Evolutionary conservation across 2,113 vertebrate species (phyloP), one percentile per base, ranked within the genome.

Genomic region (Phainopepla nitens): DNA sequence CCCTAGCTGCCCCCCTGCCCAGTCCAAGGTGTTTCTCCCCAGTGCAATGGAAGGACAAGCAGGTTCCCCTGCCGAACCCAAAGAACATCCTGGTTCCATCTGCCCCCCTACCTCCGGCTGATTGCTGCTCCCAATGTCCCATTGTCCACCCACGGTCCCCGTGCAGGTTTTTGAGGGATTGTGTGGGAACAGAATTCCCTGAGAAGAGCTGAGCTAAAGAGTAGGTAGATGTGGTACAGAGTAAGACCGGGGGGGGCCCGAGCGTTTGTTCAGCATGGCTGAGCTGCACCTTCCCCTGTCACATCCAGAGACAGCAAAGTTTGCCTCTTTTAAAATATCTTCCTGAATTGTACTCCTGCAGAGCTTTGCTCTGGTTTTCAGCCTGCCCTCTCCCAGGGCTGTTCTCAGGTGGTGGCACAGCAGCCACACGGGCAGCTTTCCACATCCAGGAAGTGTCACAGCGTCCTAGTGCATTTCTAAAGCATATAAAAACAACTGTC

Each of bases 1-100:
- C 21, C 11, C 22, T 6, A 1, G 19, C 7, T 41, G 6, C 3
- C 42, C 8, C 39, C 29, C 6, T 19, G 41, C 29, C 64, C 62
- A 49, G 1, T 4, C 12, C 45, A 19, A 14, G 0, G 0, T 7
- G 1, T 42, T 54, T 45, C 36, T 51, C 27, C 44, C 4, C 5
- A 2, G 28, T 4, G 15, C 22, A 8, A 7, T 11, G 13, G 29
- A 33, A 35, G 29, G 13, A 19, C 6, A 6, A 0, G 0, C 1
- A 0, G 0, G 5, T 31, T 81, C 39, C 22, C 47, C 31, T 42
- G 27, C 11, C 1, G 0, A 51, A 24, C 31, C 39, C 18, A 0
- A 8, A 17, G 35, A 15, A 42, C 18, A 31, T 58, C 18, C 19
- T 78, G 1, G 0, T 31, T 18, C 65, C 47, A 13, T 42, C 62